phyloP scores from a whole-genome alignment of 92 coral and sea anemone genomes.

The Umimayanthus chanpuru region DNA sequence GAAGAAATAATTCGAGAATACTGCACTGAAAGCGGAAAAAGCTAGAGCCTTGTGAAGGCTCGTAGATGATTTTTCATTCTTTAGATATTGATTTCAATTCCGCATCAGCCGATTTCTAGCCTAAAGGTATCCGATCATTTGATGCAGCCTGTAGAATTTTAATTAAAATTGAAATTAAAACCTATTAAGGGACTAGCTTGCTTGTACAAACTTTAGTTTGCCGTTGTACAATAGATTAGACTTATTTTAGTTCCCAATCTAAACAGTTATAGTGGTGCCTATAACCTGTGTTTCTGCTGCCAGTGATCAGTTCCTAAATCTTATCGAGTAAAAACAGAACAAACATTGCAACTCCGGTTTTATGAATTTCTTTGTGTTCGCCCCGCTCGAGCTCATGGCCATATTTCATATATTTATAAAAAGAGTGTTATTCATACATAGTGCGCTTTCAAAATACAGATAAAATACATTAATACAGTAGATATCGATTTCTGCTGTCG shows the following conservation, averaged over 20 bases:
- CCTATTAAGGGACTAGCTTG: slow-evolving; percentile 30
- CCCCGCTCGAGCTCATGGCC: not conserved
- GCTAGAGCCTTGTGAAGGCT: not conserved
- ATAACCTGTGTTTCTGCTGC: not conserved
- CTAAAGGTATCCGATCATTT: not conserved
- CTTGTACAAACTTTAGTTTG: slow-evolving; percentile 40
- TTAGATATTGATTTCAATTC: not conserved
- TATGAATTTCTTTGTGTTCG: slow-evolving; percentile 4
- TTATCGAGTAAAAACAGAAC: not conserved
- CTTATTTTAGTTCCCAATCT: slow-evolving; percentile 5
- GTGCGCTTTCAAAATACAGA: not conserved
- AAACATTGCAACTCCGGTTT: slow-evolving; percentile 4
- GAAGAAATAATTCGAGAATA: not conserved
- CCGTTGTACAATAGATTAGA: slow-evolving; percentile 31
- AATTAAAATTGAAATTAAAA: slow-evolving; percentile 46
- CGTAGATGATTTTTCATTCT: not conserved
- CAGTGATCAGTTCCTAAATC: not conserved
- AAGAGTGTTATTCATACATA: slow-evolving; percentile 13
- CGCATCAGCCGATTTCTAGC: not conserved
- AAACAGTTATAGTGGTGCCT: slow-evolving; percentile 4
- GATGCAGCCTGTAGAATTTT: slow-evolving; percentile 21
- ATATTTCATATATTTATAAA: not conserved
- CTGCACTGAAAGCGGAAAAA: not conserved
- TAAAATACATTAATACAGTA: not conserved
- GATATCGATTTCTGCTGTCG: slow-evolving; percentile 7